phyloP scores from a whole-genome alignment of 2,113 vertebrate species.

The Prochilodus magdalenae region DNA sequence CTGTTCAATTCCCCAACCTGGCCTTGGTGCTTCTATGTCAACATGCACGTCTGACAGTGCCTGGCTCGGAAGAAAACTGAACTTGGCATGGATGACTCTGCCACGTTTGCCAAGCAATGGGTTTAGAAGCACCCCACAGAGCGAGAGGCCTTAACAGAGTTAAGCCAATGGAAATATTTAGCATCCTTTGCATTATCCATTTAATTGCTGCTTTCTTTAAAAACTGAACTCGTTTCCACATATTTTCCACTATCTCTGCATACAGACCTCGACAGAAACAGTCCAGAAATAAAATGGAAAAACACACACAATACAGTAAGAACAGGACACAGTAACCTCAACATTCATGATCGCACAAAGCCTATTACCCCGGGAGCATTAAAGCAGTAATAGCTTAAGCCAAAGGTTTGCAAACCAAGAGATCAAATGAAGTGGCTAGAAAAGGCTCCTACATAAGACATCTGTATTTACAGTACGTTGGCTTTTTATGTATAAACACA shows the following conservation, averaged over 20 bases:
- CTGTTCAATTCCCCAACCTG: neutral
- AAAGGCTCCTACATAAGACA: neutral
- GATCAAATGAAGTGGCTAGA: neutral
- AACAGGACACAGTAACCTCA: neutral
- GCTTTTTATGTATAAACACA: neutral
- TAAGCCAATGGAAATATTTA: slow-evolving; percentile 19
- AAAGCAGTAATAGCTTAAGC: slow-evolving; percentile 23
- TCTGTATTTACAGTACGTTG: neutral
- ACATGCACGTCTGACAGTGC: neutral
- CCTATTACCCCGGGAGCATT: slow-evolving; percentile 38
- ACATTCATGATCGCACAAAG: slow-evolving; percentile 35
- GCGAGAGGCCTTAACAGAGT: neutral
- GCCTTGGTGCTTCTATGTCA: neutral
- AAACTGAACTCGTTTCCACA: neutral
- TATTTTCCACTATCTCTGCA: neutral
- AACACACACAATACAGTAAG: neutral
- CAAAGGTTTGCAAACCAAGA: neutral
- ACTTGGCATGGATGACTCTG: slow-evolving; percentile 13
- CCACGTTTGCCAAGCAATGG: slow-evolving; percentile 36
- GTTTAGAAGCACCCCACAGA: slow-evolving; percentile 21
- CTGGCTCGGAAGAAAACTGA: neutral
- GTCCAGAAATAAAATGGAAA: too few relatives aligned
- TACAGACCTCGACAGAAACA: neutral
- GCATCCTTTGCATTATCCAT: slow-evolving; percentile 26
- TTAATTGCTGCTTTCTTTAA: neutral